Evolutionary conservation across 2,113 vertebrate genomes (phyloP), one percentile per base, ranked within the genome.

Genomic region (Mesocricetus auratus): DNA sequence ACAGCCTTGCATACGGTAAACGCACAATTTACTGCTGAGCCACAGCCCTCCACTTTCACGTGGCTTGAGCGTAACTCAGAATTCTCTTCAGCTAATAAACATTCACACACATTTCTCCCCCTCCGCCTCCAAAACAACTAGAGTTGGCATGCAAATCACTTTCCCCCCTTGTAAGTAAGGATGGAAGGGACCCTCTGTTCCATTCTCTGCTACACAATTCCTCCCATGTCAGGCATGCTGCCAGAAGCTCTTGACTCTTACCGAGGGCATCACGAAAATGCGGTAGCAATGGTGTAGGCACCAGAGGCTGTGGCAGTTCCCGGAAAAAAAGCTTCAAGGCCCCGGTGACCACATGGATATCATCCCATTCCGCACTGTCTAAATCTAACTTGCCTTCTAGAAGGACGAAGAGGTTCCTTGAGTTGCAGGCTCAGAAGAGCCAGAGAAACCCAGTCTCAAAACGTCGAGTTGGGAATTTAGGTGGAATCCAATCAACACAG

Each of bases 261-360:
- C 98, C 97, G 29, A 97, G 96, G 74, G 97, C 94, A 93, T 94
- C 97, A 45, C 97, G 97, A 17, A 98, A 97, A 42, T 89, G 56
- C 0, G 98, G 95, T 86, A 97, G 96, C 86, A 98, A 58, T 21
- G 47, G 42, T 68, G 69, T 96, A 98, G 31, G 99, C 53, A 99
- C 98, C 42, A 99, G 97, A 3, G 99, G 99, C 97, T 99, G 99
- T 0, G 99, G 99, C 71, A 99, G 99, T 98, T 99, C 99, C 3
- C 99, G 98, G 75, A 99, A 99, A 97, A 99, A 99, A 89, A 99
- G 99, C 97, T 99, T 99, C 94, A 99, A 98, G 71, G 99, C 99
- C 71, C 99, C 99, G 0, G 99, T 99, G 98, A 99, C 97, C 95
- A 99, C 99, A 7, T 99, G 99, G 81, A 99, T 98, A 91, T 99